phyloP scores from a whole-genome alignment of 2,888 invertebrate genomes.

The Brassicogethes aeneus region DNA sequence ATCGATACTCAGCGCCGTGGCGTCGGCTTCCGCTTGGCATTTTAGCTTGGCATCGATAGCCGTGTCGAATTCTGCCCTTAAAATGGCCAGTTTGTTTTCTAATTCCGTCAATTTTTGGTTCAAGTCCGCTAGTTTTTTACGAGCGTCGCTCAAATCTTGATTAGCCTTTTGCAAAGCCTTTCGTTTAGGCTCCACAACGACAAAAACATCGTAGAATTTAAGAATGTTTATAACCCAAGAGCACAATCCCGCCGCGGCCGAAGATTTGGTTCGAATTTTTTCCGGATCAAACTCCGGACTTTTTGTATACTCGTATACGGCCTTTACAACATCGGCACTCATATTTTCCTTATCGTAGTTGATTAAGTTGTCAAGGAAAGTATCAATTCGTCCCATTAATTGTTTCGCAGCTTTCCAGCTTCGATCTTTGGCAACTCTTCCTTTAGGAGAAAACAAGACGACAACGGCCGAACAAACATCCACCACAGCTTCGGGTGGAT shows the following conservation, averaged over 20 bases:
- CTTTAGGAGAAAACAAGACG: conserved; percentile 72
- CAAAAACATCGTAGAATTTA: conserved; percentile 81
- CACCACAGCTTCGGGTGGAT: conserved; percentile 82
- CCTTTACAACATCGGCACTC: conserved; percentile 78
- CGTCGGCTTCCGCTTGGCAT: conserved; percentile 89
- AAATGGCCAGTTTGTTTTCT: conserved; percentile 65
- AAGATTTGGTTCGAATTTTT: conserved; percentile 74
- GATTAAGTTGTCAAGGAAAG: conserved; percentile 71
- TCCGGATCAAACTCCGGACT: conserved; percentile 78
- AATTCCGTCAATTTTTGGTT: conserved; percentile 65
- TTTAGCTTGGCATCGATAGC: conserved; percentile 81
- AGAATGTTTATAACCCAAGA: conserved; percentile 92
- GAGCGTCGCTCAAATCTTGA: conserved; percentile 70
- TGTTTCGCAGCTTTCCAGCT: conserved; percentile 87
- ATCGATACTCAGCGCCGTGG: conserved; percentile 80
- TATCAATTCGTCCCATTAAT: conserved; percentile 86
- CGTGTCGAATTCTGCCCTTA: conserved; percentile 76
- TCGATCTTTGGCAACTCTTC: conserved; percentile 82
- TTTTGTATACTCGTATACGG: conserved; percentile 53
- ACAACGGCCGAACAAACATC: conserved; percentile 82
- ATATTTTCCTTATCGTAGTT: conserved; percentile 93
- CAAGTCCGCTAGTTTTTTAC: conserved; percentile 68
- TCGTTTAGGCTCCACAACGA: conserved; percentile 87
- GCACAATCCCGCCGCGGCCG: conserved; percentile 87
- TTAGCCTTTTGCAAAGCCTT: conserved; percentile 79